Conservation (phyloP, 2,888 invertebrate species). For the Protonemura montana region DNA sequence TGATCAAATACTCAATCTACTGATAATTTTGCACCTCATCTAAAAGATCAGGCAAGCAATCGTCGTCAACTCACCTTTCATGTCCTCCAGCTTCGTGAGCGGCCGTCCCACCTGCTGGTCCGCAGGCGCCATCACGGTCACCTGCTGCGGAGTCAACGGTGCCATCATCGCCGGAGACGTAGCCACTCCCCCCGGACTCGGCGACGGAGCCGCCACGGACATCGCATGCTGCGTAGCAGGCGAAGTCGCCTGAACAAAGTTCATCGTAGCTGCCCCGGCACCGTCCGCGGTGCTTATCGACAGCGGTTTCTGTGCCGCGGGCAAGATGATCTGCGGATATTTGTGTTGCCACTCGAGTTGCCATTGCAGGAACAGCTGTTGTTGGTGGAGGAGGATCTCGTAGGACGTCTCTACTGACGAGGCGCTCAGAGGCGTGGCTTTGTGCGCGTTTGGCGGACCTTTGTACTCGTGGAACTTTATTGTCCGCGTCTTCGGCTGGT, state of each 20-base stretch:
- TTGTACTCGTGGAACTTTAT: conserved; percentile 98
- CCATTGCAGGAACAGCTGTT: conserved; percentile 89
- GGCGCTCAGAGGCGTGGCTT: conserved; percentile 62
- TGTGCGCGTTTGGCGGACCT: conserved; percentile 90
- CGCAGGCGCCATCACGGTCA: conserved; percentile 21
- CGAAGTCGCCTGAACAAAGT: conserved; percentile 45
- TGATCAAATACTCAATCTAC: too few species aligned
- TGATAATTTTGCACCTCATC: too few species aligned
- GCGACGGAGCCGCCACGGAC: conserved; percentile 33
- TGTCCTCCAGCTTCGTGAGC: conserved; percentile 82
- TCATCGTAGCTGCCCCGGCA: background rate
- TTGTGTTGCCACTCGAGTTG: conserved; percentile 84
- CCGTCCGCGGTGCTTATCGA: conserved; percentile 52
- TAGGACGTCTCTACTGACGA: conserved; percentile 81
- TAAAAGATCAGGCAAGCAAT: too few species aligned
- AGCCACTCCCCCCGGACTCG: conserved; percentile 14
- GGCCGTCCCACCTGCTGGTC: conserved; percentile 55
- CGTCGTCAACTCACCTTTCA: conserved; percentile 70
- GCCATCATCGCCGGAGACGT: conserved; percentile 12
- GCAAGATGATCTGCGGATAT: conserved; percentile 82
- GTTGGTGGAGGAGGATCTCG: conserved; percentile 90
- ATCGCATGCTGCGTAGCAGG: conserved; percentile 42
- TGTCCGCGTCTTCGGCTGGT: conserved; percentile 80
- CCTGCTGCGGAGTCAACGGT: conserved; percentile 27
- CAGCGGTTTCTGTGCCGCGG: conserved; percentile 70